Evolutionary conservation across 1,140 invertebrate species (phyloP).

Genomic region (Drosophila subpulchrella): DNA sequence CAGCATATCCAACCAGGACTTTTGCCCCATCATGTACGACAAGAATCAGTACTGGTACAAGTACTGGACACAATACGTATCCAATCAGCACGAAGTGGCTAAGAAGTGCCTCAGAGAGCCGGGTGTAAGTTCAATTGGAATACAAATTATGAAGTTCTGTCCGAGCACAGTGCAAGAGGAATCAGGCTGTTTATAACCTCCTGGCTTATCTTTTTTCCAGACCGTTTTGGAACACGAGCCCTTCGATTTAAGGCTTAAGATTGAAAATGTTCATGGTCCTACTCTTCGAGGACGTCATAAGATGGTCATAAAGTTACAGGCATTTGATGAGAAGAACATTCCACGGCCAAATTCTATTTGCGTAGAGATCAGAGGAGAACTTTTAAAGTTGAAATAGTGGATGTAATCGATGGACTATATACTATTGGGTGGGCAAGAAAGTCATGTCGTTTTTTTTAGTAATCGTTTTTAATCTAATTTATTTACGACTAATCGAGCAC

Average conservation of each 20-base stretch:
- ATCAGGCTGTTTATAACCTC: too few relatives aligned
- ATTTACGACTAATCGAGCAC: too few relatives aligned
- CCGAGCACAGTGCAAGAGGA: too few relatives aligned
- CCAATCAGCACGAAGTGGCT: constrained; percentile 10
- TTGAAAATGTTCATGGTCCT: constrained; percentile 31
- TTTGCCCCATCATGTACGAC: constrained; percentile 59
- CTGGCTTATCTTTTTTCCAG: constrained; percentile 16
- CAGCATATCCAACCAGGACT: constrained; percentile 31
- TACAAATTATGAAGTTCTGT: background rate
- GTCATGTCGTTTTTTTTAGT: too few relatives aligned
- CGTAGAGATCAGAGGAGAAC: constrained; percentile 52
- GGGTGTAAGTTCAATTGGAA: constrained; percentile 44
- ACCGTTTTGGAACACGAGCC: constrained; percentile 40
- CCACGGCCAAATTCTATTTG: constrained; percentile 37
- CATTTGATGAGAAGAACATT: constrained; percentile 35
- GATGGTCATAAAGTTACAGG: constrained; percentile 37
- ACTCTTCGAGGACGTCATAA: constrained; percentile 54
- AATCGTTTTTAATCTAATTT: too few relatives aligned
- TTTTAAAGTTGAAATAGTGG: constrained; percentile 10
- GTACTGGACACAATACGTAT: constrained; percentile 31
- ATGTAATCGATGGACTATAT: background rate
- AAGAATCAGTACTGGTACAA: constrained; percentile 62
- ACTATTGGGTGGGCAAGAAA: too few relatives aligned
- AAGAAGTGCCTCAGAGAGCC: constrained; percentile 21
- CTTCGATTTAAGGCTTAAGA: constrained; percentile 35